A percentile compares a stretch with the other conserved stretches of the same genome.
These are phyloP conservation scores for Andrena flavipes DNA, from an alignment of 2,888 invertebrate species.

Conservation along the genomic window DNA sequence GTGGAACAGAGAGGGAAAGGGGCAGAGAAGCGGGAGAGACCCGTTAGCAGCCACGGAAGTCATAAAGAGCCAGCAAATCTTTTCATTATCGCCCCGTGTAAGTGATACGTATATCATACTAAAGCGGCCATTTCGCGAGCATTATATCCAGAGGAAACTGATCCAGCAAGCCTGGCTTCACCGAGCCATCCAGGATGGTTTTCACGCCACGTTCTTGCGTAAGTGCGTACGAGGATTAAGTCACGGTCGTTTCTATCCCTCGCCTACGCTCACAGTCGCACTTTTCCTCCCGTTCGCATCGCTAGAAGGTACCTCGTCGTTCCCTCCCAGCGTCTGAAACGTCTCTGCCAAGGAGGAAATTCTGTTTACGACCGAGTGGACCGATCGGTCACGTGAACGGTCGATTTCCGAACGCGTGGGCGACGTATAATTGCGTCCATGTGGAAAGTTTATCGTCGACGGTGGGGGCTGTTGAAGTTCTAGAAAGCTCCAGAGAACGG, in stretches of 20 bases:
- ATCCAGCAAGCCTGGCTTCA: constrained; percentile 48
- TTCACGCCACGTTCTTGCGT: constrained; percentile 65
- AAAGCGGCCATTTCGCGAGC: constrained; percentile 81
- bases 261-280: constrained; percentile 8
- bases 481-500: constrained; percentile 60
- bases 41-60: constrained; percentile 79
- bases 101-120: constrained; percentile 84
- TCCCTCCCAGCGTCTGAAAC: neutral
- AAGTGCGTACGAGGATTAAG: constrained; percentile 73
- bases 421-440: constrained; percentile 37
- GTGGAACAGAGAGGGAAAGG: constrained; percentile 43
- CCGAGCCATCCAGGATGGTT: constrained; percentile 51
- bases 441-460: constrained; percentile 51
- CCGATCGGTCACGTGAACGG: constrained; percentile 4
- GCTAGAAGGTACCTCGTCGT: neutral
- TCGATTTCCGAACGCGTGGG: constrained; percentile 26
- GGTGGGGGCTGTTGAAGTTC: constrained; percentile 58
- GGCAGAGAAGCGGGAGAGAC: constrained; percentile 62
- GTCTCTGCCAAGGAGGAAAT: constrained; percentile 35
- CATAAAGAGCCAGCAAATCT: constrained; percentile 83
- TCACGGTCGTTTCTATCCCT: constrained; percentile 56
- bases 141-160: constrained; percentile 73
- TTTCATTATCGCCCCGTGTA: constrained; percentile 83
- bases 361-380: constrained; percentile 60
- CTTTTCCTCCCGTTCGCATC: constrained; percentile 5